These are phyloP conservation scores for Calcarius lapponicus DNA, from an alignment of 2,797 vertebrate species.

Conservation along the genomic window DNA sequence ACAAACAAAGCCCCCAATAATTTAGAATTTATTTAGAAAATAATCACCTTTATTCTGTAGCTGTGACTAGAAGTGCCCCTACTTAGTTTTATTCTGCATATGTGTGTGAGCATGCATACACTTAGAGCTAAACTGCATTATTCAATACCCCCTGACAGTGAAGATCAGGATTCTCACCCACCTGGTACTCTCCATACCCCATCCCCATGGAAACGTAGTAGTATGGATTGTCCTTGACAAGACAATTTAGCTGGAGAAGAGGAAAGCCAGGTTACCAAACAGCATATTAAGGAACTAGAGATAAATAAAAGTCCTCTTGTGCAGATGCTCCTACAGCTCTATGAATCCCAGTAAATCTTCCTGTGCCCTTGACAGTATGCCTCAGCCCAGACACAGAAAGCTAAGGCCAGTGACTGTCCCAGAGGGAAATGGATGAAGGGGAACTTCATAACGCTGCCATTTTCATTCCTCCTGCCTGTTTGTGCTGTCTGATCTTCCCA, in stretches of 20 bases:
- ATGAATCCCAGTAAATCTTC: background rate
- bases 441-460: background rate
- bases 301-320: background rate
- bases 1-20: background rate
- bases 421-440: background rate
- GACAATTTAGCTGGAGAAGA: background rate
- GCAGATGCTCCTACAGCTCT: background rate
- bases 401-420: background rate
- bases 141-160: background rate
- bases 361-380: background rate
- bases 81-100: background rate
- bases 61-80: background rate
- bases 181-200: background rate
- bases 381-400: background rate
- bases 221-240: background rate
- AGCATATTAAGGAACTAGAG: background rate
- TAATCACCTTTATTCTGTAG: background rate
- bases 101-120: background rate
- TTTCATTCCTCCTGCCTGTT: background rate
- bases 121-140: background rate
- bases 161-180: background rate
- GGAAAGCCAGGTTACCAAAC: background rate
- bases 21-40: background rate
- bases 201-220: background rate
- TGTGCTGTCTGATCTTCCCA: background rate